These are phyloP conservation scores for Dicyrtomina minuta DNA, from an alignment of 2,888 invertebrate species.

Conservation along the genomic window DNA sequence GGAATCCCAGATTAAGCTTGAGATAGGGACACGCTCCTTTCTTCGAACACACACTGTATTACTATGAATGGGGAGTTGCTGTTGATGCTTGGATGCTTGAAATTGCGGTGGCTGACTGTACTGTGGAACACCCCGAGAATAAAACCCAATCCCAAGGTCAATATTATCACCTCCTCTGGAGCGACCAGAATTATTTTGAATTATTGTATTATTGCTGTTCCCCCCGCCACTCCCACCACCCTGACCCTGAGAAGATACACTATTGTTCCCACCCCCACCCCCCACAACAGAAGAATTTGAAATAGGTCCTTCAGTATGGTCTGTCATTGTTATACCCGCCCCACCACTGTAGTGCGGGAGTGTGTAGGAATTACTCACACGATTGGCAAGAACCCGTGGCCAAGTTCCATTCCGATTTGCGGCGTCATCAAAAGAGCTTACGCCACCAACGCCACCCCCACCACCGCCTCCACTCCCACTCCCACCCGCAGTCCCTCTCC, in stretches of 20 bases:
- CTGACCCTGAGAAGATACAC: no score
- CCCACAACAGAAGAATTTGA: no score
- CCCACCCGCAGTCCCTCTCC: no score
- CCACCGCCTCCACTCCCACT: conserved; percentile 39
- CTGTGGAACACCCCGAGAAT: conserved; percentile 43
- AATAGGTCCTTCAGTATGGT: no score
- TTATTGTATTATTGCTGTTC: no score
- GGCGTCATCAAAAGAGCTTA: no score
- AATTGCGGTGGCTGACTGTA: conserved; percentile 43
- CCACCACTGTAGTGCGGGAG: conserved; percentile 42
- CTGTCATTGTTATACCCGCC: background rate
- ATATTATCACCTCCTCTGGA: background rate
- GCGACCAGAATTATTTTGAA: background rate
- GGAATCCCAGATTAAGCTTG: conserved; percentile 47
- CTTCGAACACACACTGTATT: conserved; percentile 49
- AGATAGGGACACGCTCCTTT: conserved; percentile 48
- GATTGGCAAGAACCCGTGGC: conserved; percentile 50
- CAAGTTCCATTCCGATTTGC: conserved; percentile 52
- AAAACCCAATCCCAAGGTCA: conserved; percentile 37
- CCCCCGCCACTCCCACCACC: no score
- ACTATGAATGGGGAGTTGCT: no score
- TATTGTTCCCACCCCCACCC: no score
- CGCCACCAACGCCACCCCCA: conserved; percentile 21
- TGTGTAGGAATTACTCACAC: conserved; percentile 51
- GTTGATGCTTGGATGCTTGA: no score